Conservation (phyloP, 2,797 vertebrate genomes). For the Morus bassanus region DNA sequence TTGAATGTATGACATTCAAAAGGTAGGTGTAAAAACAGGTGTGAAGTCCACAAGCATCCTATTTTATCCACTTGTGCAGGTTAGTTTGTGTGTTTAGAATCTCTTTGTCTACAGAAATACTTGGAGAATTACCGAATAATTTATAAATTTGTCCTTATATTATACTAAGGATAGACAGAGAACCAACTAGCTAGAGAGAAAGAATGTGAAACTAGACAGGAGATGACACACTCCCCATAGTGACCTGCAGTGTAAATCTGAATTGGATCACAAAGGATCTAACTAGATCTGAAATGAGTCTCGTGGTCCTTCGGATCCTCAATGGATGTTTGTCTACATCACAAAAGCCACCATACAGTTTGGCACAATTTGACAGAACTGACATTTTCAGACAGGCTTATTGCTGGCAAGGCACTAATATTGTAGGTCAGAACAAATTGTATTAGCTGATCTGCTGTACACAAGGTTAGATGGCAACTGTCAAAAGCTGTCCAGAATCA, state of each 20-base stretch:
- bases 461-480: background rate
- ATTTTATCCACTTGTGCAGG: accelerated
- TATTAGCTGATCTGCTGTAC: background rate
- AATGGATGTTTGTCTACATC: slow-evolving; percentile 9
- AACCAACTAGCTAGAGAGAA: background rate
- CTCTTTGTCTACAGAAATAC: background rate
- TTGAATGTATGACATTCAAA: background rate
- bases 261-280: background rate
- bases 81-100: background rate
- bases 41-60: background rate
- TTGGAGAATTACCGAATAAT: background rate
- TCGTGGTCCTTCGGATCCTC: background rate
- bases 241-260: background rate
- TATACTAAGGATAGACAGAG: background rate
- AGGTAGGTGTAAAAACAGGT: background rate
- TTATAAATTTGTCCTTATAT: background rate
- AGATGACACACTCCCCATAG: background rate
- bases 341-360: slow-evolving; percentile 5
- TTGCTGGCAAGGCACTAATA: background rate
- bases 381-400: background rate
- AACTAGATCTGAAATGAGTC: background rate
- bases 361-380: slow-evolving; percentile 12
- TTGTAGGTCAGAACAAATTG: background rate
- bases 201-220: background rate
- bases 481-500: background rate